Evolutionary conservation across 2,113 vertebrate species (phyloP).

Genomic region (Sylvietta virens): DNA sequence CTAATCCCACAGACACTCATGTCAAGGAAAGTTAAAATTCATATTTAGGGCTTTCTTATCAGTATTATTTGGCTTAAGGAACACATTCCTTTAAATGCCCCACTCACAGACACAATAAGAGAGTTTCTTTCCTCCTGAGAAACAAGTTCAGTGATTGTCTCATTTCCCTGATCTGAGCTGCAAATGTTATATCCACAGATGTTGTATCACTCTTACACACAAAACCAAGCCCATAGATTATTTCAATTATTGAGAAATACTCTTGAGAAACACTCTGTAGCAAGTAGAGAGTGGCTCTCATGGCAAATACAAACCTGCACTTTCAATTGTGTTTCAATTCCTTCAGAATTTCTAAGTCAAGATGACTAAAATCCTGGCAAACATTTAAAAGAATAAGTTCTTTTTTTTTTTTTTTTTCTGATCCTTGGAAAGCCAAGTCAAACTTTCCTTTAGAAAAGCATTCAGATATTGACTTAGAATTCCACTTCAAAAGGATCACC

Average conservation of each 20-base stretch:
- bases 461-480: not conserved
- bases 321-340: not conserved
- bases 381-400: not conserved
- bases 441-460: not conserved
- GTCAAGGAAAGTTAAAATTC: not conserved
- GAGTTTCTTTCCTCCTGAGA: not conserved
- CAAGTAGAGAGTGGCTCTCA: not conserved
- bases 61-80: not conserved
- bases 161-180: not conserved
- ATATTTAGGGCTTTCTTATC: not conserved
- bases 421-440: not conserved
- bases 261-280: not conserved
- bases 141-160: not conserved
- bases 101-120: accelerated
- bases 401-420: not conserved
- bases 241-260: not conserved
- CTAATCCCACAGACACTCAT: not conserved
- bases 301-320: not conserved
- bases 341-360: not conserved
- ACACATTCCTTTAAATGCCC: not conserved
- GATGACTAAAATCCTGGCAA: not conserved
- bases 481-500: not conserved
- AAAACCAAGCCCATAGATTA: not conserved
- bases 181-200: not conserved
- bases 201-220: not conserved